A percentile compares a stretch with the other conserved stretches of the same genome.
phyloP scores from a whole-genome alignment of 1,140 invertebrate genomes.

The Wasmannia auropunctata region DNA sequence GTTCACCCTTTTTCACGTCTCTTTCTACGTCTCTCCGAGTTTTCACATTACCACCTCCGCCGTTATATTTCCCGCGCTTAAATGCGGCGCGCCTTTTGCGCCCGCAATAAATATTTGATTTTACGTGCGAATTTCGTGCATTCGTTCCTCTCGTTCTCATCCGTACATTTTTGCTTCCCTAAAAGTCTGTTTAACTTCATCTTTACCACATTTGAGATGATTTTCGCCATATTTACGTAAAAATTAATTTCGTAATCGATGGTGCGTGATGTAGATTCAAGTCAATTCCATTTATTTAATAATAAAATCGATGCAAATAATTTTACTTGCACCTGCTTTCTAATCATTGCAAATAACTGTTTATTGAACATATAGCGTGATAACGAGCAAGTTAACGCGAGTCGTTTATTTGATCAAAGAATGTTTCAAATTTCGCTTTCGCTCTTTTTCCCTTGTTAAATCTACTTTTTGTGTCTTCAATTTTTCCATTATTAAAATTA shows the following conservation, averaged over 20 bases:
- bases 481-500: neutral
- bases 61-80: slow-evolving; percentile 43
- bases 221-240: neutral
- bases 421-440: slow-evolving; percentile 13
- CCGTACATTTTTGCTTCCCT: neutral
- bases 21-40: slow-evolving; percentile 14
- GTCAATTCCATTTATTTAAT: neutral
- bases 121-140: slow-evolving; percentile 18
- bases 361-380: neutral
- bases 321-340: neutral
- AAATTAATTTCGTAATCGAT: slow-evolving; percentile 15
- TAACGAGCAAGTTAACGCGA: neutral
- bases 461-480: neutral
- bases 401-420: neutral
- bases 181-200: neutral
- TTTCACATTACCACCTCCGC: slow-evolving; percentile 32
- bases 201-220: neutral
- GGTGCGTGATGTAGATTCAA: neutral
- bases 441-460: neutral
- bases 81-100: slow-evolving; percentile 11
- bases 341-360: neutral
- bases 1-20: slow-evolving; percentile 39
- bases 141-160: neutral
- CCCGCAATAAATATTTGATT: slow-evolving; percentile 51
- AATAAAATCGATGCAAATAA: neutral